Conservation (phyloP, 1,140 invertebrate genomes). For the Penaeus indicus region DNA sequence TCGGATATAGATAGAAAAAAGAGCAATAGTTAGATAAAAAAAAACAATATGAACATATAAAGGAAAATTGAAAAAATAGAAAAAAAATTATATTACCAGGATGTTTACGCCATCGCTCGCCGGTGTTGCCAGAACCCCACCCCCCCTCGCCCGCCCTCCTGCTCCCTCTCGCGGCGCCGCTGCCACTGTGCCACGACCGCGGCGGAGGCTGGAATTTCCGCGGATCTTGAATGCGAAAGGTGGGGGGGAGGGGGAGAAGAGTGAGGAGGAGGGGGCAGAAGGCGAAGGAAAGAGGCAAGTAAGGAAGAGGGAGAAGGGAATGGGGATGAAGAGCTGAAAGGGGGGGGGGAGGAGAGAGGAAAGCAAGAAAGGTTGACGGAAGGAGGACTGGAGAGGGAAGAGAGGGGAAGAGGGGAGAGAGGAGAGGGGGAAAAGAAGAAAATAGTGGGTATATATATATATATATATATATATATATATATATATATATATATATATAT, state of each 20-base stretch:
- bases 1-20: neutral
- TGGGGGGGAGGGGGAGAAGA: no score
- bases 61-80: neutral
- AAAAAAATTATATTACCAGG: neutral
- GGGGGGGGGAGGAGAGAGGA: neutral
- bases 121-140: no score
- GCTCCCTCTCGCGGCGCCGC: no score
- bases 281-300: neutral
- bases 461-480: conserved; percentile 28
- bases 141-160: no score
- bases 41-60: neutral
- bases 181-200: no score
- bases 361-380: neutral
- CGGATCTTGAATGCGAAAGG: no score
- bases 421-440: neutral
- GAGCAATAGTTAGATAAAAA: neutral
- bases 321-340: neutral
- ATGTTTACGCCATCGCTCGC: no score
- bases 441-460: neutral
- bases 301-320: neutral
- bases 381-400: neutral
- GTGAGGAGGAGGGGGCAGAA: neutral
- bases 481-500: conserved; percentile 30
- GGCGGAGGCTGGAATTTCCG: no score
- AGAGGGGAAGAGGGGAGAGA: neutral